Base-by-base conservation (phyloP, 2,797 vertebrate species). In the Coregonus ussuriensis region DNA sequence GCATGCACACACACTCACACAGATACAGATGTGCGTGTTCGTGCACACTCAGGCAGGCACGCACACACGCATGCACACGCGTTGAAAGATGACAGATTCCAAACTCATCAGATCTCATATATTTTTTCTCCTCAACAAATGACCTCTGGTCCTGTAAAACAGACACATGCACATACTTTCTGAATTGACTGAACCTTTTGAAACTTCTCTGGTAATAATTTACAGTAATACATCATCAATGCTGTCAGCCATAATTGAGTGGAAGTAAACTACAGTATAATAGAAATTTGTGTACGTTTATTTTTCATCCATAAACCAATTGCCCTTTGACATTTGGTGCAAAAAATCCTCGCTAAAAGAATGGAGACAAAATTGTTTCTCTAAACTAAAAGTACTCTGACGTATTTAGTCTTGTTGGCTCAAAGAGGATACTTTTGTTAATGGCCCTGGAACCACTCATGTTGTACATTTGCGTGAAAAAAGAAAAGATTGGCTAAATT, bases 51-150 rank as follows among this genome's bases (percentile, higher is more conserved):
- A 47, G 7, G 41, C 41, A 11, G 41, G 35, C 77, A 74, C 59
- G n/a, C 35, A 16, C 59, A 16, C 70, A 62, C 74, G 68, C 74
- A 68, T 63, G 67, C 41, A 56, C 71, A 82, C 52, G 56, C 16
- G 9, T 47, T 47, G 41, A 74, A 66, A 80, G 69, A 88, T 88
- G 79, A 88, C 78, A 66, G 75, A 84, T 86, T 82, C 59, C 59
- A 86, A 86, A 21, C n/a, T 78, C 15, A 68, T 82, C 72, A 70
- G 74, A 15, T 63, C 59, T 25, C 59, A 9, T 51, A 63, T 74
- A 18, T 66, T 74, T 56, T 77, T 79, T 52, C 59, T 18, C 29
- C 54, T 77, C 71, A 52, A 47, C 41, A 9, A 11, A 72, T 41
- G 84, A 52, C 79, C 68, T 69, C 5, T 9, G 11, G 31, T 35